Conservation (phyloP, 2,113 vertebrate genomes). For the Gorilla gorilla region DNA sequence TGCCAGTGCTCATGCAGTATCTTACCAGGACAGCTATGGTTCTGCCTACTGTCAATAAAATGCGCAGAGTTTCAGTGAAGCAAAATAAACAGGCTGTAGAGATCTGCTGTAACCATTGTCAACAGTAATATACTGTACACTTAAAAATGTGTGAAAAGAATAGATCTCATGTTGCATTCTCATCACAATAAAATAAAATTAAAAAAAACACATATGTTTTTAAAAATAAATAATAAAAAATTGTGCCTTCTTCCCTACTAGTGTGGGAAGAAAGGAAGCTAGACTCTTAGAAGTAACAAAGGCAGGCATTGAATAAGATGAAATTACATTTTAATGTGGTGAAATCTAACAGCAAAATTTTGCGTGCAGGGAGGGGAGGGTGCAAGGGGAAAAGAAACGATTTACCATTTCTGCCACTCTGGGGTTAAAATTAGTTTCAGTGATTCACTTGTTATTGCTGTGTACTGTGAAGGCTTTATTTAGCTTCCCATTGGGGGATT, state of each 20-base stretch:
- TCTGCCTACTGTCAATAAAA: background rate
- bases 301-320: constrained; percentile 43
- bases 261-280: background rate
- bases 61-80: background rate
- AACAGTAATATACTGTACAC: background rate
- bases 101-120: background rate
- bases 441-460: constrained; percentile 52
- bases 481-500: constrained; percentile 48
- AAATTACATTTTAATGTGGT: constrained; percentile 60
- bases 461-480: constrained; percentile 51
- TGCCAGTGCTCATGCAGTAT: background rate
- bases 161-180: background rate
- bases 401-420: constrained; percentile 49
- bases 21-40: background rate
- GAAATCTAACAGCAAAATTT: constrained; percentile 10
- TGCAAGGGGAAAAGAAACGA: background rate
- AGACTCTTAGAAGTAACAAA: constrained; percentile 54
- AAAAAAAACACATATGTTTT: background rate
- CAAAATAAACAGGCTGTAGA: background rate
- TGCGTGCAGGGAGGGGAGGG: background rate
- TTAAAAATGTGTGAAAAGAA: background rate
- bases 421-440: constrained; percentile 56
- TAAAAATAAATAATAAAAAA: background rate
- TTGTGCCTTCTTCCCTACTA: background rate
- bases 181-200: background rate